Conservation (phyloP, 2,113 vertebrate genomes). For the Gymnarchus niloticus region DNA sequence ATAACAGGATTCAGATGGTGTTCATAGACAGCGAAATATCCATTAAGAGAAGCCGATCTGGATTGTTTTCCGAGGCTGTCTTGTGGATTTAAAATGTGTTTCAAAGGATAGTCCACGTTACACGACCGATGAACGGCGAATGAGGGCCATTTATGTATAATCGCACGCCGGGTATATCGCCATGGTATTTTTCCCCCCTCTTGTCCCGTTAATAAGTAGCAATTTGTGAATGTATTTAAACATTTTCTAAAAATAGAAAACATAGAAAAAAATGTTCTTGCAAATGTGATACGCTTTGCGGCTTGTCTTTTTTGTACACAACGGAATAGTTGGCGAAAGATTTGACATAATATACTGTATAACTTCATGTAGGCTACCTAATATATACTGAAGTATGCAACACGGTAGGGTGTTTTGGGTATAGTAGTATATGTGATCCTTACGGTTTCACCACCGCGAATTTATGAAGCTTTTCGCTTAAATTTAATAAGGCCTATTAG, state of each 20-base stretch:
- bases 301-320: not conserved
- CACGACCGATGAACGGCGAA: not conserved
- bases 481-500: constrained; percentile 43
- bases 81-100: constrained; percentile 14
- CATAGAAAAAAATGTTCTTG: not conserved
- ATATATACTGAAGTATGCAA: not conserved
- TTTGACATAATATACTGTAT: not conserved
- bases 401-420: not conserved
- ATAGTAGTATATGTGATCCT: not conserved
- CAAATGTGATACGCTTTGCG: not conserved
- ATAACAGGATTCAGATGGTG: constrained; percentile 33
- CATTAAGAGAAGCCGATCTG: constrained; percentile 42
- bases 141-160: not conserved
- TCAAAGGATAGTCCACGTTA: not conserved
- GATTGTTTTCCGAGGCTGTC: not conserved
- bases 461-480: not conserved
- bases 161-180: not conserved
- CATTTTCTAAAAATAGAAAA: not conserved
- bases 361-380: not conserved
- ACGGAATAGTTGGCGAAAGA: not conserved
- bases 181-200: not conserved
- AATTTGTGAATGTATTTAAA: not conserved
- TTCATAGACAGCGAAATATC: constrained; percentile 45
- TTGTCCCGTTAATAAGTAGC: not conserved
- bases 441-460: not conserved